A percentile compares a stretch with the other conserved stretches of the same genome.
phyloP scores from a whole-genome alignment of 2,888 invertebrate genomes.

The Drosophila atripex region DNA sequence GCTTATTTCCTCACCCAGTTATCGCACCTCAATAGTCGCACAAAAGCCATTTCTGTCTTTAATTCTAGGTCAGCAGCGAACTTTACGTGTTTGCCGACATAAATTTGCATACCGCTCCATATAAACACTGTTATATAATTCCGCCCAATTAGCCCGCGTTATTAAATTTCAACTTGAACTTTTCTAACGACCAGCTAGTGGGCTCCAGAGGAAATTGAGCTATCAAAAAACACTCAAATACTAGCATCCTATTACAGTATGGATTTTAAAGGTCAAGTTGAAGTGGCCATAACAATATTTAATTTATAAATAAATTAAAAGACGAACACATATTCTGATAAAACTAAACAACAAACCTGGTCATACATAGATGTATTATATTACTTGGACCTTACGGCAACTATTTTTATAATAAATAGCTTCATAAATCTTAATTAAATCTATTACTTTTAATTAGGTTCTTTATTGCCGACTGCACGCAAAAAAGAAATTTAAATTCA shows the following conservation, averaged over 20 bases:
- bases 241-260: constrained; percentile 15
- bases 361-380: not conserved
- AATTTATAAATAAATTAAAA: not conserved
- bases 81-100: constrained; percentile 33
- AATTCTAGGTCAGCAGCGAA: constrained; percentile 66
- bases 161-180: constrained; percentile 75
- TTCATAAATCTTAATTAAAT: not conserved
- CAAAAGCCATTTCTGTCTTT: constrained; percentile 49
- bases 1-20: constrained; percentile 67
- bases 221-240: constrained; percentile 34
- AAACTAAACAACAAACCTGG: not conserved
- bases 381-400: not conserved
- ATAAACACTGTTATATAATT: constrained; percentile 47
- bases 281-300: not conserved
- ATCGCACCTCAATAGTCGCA: constrained; percentile 56
- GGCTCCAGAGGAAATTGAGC: constrained; percentile 35
- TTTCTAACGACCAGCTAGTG: constrained; percentile 25
- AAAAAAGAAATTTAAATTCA: not conserved
- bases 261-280: not conserved
- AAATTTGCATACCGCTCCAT: constrained; percentile 63
- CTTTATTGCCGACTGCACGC: not conserved
- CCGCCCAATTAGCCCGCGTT: constrained; percentile 71
- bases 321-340: not conserved
- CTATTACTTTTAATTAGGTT: not conserved
- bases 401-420: not conserved